Conservation (phyloP, 2,797 vertebrate species). For the Acomys russatus region DNA sequence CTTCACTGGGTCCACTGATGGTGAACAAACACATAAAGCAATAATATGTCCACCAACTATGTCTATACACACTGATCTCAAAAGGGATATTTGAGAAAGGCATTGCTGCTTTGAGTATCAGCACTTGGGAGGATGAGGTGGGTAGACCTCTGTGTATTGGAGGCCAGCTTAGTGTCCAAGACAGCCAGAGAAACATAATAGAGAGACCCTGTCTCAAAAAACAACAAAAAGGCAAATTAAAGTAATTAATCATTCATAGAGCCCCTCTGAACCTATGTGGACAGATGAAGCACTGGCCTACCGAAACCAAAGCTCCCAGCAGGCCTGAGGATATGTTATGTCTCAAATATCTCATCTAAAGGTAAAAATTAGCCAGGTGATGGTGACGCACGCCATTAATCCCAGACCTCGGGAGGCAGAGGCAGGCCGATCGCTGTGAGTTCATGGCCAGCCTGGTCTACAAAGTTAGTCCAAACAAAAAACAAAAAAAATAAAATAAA, state of each 20-base stretch:
- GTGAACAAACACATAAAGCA: neutral
- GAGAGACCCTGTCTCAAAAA: neutral
- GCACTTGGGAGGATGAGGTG: neutral
- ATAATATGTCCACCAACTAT: neutral
- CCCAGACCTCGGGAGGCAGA: too few relatives aligned
- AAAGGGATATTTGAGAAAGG: neutral
- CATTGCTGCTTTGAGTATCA: neutral
- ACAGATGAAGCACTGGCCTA: neutral
- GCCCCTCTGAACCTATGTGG: neutral
- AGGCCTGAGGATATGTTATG: neutral
- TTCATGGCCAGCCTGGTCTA: too few relatives aligned
- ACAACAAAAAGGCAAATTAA: neutral
- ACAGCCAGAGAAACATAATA: neutral
- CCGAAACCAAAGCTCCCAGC: neutral
- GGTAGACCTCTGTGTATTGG: neutral
- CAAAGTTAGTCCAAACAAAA: too few relatives aligned
- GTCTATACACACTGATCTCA: neutral
- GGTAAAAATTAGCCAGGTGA: neutral
- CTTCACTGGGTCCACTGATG: neutral
- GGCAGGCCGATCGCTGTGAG: too few relatives aligned
- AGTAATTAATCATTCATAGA: neutral
- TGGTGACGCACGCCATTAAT: too few relatives aligned
- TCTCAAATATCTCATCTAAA: conserved; percentile 44
- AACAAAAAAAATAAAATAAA: too few relatives aligned
- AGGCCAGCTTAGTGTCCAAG: neutral